Evolutionary conservation across 2,888 invertebrate species (phyloP).

Genomic region (Pteria penguin): DNA sequence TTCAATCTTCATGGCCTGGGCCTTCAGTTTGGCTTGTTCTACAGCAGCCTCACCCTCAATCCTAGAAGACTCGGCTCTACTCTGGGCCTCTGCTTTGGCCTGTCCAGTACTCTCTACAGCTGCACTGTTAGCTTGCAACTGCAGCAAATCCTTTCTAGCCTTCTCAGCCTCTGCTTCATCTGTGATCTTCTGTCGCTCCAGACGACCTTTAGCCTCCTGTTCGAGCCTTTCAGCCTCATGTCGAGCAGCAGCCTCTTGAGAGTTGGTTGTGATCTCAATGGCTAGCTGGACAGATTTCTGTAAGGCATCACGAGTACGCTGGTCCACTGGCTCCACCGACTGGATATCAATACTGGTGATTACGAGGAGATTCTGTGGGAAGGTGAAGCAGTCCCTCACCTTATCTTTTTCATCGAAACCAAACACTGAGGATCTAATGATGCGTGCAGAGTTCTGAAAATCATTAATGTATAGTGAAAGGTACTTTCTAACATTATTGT

Average conservation of each 20-base stretch:
- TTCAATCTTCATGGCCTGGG: slow-evolving; percentile 81
- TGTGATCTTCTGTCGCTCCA: slow-evolving; percentile 81
- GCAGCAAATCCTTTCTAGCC: slow-evolving; percentile 79
- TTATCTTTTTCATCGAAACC: slow-evolving; percentile 80
- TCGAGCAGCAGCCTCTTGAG: slow-evolving; percentile 82
- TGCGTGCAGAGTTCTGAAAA: slow-evolving; percentile 81
- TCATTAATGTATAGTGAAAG: no score
- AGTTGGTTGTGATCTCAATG: slow-evolving; percentile 82
- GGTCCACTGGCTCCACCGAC: slow-evolving; percentile 82
- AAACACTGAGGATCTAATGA: slow-evolving; percentile 81
- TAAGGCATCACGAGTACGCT: slow-evolving; percentile 81
- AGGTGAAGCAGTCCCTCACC: slow-evolving; percentile 79
- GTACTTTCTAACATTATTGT: no score
- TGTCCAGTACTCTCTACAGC: slow-evolving; percentile 82
- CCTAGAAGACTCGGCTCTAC: slow-evolving; percentile 80
- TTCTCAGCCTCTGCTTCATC: slow-evolving; percentile 82
- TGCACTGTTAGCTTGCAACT: slow-evolving; percentile 81
- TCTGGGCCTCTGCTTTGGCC: slow-evolving; percentile 82
- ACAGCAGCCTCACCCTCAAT: slow-evolving; percentile 82
- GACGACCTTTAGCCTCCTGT: slow-evolving; percentile 81
- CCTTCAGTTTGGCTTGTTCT: slow-evolving; percentile 81
- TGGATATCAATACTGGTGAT: slow-evolving; percentile 82
- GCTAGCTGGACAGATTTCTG: slow-evolving; percentile 82
- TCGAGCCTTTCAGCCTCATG: slow-evolving; percentile 82
- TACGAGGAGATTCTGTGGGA: slow-evolving; percentile 81